Percentiles rank a stretch among this genome's conserved stretches.
These are phyloP conservation scores for Rhinophrynus dorsalis DNA, from an alignment of 2,797 vertebrate species.

Conservation along the genomic window DNA sequence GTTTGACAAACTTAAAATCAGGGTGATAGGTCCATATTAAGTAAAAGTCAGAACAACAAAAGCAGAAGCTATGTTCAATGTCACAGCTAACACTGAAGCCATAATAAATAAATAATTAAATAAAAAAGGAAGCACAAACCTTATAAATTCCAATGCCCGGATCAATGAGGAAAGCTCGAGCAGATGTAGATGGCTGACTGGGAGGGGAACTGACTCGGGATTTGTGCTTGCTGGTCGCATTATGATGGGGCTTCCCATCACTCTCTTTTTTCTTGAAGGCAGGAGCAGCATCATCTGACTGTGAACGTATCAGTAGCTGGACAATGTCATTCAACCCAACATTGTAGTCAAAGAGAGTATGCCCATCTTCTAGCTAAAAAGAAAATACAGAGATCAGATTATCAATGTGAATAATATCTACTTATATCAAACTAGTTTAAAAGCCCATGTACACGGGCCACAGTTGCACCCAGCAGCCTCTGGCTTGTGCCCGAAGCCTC, in stretches of 20 bases:
- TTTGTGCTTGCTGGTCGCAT: slow-evolving; percentile 77
- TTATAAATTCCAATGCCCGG: slow-evolving; percentile 92
- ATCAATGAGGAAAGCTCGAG: slow-evolving; percentile 79
- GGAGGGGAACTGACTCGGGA: slow-evolving; percentile 70
- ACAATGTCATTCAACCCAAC: slow-evolving; percentile 98
- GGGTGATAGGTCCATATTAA: no score
- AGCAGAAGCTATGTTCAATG: no score
- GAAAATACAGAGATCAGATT: background rate
- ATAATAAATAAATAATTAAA: no score
- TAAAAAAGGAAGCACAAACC: slow-evolving; percentile 70
- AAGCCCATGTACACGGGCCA: no score
- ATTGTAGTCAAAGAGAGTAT: slow-evolving; percentile 97
- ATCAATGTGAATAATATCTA: background rate
- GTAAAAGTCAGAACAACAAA: no score
- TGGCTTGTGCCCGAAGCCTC: no score
- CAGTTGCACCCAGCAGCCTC: no score
- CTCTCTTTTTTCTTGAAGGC: slow-evolving; percentile 73
- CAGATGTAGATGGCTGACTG: slow-evolving; percentile 84
- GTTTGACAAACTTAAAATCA: no score
- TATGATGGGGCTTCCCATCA: slow-evolving; percentile 67
- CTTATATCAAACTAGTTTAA: no score
- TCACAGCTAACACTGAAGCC: no score
- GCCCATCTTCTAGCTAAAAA: slow-evolving; percentile 94
- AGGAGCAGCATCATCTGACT: slow-evolving; percentile 79
- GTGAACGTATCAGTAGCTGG: slow-evolving; percentile 93